Base-by-base conservation (phyloP, 2,797 vertebrate species). In the Gadopsis bispinosus region DNA sequence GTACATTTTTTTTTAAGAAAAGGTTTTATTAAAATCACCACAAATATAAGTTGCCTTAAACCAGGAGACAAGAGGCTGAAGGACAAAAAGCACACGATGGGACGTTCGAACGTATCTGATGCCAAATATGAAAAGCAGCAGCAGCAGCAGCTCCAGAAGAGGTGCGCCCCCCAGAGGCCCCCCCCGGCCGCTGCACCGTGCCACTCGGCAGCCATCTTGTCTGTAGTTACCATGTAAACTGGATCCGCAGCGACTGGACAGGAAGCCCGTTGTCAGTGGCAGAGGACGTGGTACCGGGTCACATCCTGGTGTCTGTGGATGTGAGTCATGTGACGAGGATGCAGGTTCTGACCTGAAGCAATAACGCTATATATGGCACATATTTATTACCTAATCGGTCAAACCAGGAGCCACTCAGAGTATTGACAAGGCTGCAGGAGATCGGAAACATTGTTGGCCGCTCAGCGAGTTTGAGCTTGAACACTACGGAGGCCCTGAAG, bases 11-110 rank as follows among this genome's bases (percentile, higher is more conserved):
- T 76, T 96, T 89, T 95, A 96, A 96, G 94, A 95, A 93, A 95
- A 94, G 91, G 92, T 93, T 92, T 98, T 97, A 98, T 97, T 97
- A 95, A 96, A 97, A 97, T 97, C 96, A 96, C 96, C 96, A 94
- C 96, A 97, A 94, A 93, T 94, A 97, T 94, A 94, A 94, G 95
- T 96, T 98, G 98, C 98, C 97, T 99, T 99, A 99, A 96, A 95
- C 90, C 94, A 89, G 94, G 94, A 95, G 87, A 87, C 68, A 51
- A 68, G 89, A 95, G 93, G 84, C 87, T 79, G 94, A 95, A 96
- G 93, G 91, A 92, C 91, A 88, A 54, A 60, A 72, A 92, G 66
- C 74, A 91, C 88, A 69, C 69, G 87, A 82, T 75, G 85, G 73
- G 71, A 73, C 76, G 47, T 75, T 83, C 51, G 64, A 64, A 87